Base-by-base conservation (phyloP, 2,113 vertebrate species). In the Melanotaenia duboulayi region DNA sequence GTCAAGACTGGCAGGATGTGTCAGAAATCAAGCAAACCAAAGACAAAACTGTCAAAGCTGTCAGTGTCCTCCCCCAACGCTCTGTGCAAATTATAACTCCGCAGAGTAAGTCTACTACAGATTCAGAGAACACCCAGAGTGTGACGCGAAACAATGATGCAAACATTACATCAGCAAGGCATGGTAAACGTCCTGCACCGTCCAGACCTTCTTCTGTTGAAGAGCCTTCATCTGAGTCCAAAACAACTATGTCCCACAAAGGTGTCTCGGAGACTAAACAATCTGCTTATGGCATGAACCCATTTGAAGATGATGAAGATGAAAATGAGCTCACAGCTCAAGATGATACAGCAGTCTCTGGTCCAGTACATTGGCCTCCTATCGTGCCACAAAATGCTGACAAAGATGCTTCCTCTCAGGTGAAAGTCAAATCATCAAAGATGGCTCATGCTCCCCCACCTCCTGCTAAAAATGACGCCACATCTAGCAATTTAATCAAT, bases 171-270 rank as follows among this genome's bases (percentile, higher is more conserved):
- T 16, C 51, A 3, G 32, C 50, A 52, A 89, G 80, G 71, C 82
- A 66, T 42, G 10, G 39, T 23, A 93, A 92, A 74, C 77, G 86
- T 11, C 87, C 70, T n/a, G 92, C 93, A 1, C 93, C 90, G 0
- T 46, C 84, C 4, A 56, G 32, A 79, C 91, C 92, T 4, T 13
- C 2, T 0, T 42, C 68, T 49, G 44, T 2, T 19, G 61, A 74
- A 9, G 79, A 71, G 48, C 17, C 59, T 2, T 23, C 67, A 11
- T 19, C 63, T 39, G 40, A 69, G 14, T 52, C 48, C 2, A 84
- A 71, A 32, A 37, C 11, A 0, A 10, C 13, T 12, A 11, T 0
- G 11, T 50, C 57, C 24, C 11, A 4, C 12, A 10, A 40, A 48
- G 10, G 2, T 23, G 7, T 4, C 19, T 17, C 54, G 0, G 40